Percentiles rank a stretch among this genome's conserved stretches.
Conservation (phyloP, 2,113 vertebrate genomes). For the Terrapene triunguis region DNA sequence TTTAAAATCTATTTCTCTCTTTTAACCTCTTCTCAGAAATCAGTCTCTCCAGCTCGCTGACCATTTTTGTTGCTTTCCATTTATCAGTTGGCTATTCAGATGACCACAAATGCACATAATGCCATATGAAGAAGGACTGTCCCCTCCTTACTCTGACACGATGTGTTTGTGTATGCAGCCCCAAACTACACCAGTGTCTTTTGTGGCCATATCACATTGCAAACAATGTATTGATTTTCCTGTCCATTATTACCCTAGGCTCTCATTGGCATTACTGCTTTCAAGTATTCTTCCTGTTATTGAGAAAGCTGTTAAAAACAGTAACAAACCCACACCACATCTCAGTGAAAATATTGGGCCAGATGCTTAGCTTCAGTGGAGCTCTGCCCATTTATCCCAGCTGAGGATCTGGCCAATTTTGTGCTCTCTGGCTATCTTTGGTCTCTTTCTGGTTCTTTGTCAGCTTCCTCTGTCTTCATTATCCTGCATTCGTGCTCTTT, state of each 20-base stretch:
- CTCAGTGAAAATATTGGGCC: neutral
- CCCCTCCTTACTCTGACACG: neutral
- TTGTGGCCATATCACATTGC: neutral
- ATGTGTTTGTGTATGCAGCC: neutral
- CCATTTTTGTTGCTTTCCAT: conserved; percentile 18
- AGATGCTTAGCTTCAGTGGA: neutral
- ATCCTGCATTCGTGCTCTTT: neutral
- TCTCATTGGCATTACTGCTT: neutral
- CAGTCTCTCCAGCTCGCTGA: conserved; percentile 23
- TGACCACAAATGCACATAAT: neutral
- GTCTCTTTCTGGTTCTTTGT: neutral
- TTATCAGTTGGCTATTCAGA: neutral
- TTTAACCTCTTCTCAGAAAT: conserved; percentile 41
- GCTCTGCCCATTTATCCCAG: neutral
- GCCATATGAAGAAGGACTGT: neutral
- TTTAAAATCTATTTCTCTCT: conserved; percentile 58
- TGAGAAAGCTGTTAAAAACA: neutral
- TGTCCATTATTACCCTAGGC: neutral
- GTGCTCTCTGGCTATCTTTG: neutral
- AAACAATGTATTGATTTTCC: neutral
- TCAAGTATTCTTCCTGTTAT: neutral
- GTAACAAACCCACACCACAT: neutral
- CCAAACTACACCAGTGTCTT: neutral
- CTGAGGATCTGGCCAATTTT: neutral
- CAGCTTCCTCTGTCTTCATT: neutral